A percentile compares a stretch with the other conserved stretches of the same genome.
phyloP scores from a whole-genome alignment of 1,140 invertebrate genomes.

The Sitodiplosis mosellana region DNA sequence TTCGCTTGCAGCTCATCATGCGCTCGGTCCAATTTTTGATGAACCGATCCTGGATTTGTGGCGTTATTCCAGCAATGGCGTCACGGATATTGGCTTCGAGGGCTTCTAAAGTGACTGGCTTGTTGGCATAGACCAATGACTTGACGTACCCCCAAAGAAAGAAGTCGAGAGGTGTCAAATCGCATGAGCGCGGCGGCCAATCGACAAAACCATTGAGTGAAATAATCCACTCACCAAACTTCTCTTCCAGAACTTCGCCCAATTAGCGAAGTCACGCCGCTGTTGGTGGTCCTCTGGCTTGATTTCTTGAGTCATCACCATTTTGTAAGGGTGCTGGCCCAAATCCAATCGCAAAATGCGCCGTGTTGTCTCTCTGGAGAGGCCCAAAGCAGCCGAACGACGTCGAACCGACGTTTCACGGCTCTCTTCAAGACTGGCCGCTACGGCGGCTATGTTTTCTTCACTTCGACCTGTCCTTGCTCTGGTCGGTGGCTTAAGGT shows the following conservation, averaged over 20 bases:
- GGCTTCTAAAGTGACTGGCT: constrained; percentile 7
- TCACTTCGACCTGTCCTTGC: constrained; percentile 3
- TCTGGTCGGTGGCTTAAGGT: constrained; percentile 1
- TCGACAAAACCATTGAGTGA: background rate
- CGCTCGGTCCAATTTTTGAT: background rate
- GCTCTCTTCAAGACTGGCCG: background rate
- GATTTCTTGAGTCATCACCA: background rate
- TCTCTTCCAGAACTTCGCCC: constrained; percentile 5
- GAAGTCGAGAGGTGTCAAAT: constrained; percentile 13
- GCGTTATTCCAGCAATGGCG: constrained; percentile 10
- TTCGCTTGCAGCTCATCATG: background rate
- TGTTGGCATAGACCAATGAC: constrained; percentile 12
- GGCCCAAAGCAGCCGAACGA: background rate
- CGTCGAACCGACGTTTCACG: background rate
- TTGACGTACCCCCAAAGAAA: constrained; percentile 18
- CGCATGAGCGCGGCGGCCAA: constrained; percentile 9
- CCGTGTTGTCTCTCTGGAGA: background rate
- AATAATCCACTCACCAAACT: constrained; percentile 7
- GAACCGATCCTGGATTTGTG: constrained; percentile 3
- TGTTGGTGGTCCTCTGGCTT: background rate
- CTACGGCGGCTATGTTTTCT: constrained; percentile 12
- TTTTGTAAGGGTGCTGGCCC: background rate
- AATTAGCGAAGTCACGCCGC: background rate
- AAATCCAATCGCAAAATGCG: background rate
- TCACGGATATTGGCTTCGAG: constrained; percentile 11